Evolutionary conservation across 92 coral and sea anemone species (phyloP), one percentile per base, ranked within the genome.

Genomic region (Paragorgia papillata): DNA sequence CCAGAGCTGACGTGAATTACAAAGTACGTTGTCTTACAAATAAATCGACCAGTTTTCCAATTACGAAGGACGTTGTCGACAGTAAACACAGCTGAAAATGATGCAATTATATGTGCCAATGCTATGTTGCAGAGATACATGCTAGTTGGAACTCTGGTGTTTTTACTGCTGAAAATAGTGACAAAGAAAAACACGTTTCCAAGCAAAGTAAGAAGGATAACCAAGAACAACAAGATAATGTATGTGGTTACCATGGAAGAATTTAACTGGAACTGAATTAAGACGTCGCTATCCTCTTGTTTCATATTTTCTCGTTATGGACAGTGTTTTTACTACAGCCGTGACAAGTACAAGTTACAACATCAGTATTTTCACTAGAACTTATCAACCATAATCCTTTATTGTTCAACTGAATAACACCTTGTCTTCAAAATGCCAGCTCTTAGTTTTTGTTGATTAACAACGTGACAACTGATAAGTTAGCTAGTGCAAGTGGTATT

Each of bases 21-120:
- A 39, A 82, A 82, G 74, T 84, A 88, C 14, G 80, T 84, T 8
- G 76, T 82, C 75, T 93, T 93, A 60, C 97, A 93, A n/a, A 84
- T 82, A 9, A 57, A 85, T 33, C 18, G 80, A 17, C 91, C 87
- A 26, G 83, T 75, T 46, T 44, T 86, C 97, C 97, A 93, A 1
- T 83, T 63, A 66, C 85, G 65, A n/a, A 82, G 84, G 35, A 88
- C 88, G 63, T 93, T 93, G 80, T 93, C 96, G 15, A 88, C 75
- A 19, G 94, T 85, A 31, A 90, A 73, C 34, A 96, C 91, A 4
- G 88, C 96, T 60, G 87, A 84, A 54, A 93, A 76, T 14, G 89
- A 83, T 5, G 97, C 80, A 26, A 93, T 48, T 35, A 80, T 74
- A 65, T 93, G 91, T 21, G 80, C 66, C 44, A 83, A 61, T 7